Conservation (phyloP, 2,888 invertebrate species). For the Bhutanitis thaidina region DNA sequence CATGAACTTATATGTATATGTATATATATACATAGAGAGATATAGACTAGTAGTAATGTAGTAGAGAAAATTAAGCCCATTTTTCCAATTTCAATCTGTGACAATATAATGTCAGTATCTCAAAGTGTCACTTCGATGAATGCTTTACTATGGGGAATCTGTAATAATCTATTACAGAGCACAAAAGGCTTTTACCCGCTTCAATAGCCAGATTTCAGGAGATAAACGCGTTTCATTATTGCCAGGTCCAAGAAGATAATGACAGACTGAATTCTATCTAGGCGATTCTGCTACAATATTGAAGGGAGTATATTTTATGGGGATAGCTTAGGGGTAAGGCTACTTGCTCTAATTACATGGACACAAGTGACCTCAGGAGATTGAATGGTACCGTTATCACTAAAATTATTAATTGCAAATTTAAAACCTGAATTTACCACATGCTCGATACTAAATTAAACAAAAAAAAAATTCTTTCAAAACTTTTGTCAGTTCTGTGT, state of each 20-base stretch:
- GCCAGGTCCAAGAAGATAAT: not conserved
- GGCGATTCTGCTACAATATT: not conserved
- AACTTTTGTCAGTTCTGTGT: too few species aligned
- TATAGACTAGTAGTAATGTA: too few species aligned
- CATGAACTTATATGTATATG: too few species aligned
- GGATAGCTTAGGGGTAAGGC: too few species aligned
- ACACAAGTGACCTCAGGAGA: too few species aligned
- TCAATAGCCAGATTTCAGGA: conserved; percentile 24
- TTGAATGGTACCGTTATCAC: too few species aligned
- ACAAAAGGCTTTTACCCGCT: conserved; percentile 20
- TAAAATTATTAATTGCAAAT: too few species aligned
- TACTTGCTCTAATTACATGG: too few species aligned
- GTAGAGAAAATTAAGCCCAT: not conserved
- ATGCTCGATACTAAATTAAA: too few species aligned
- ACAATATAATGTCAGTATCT: conserved; percentile 4
- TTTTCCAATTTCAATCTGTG: not conserved
- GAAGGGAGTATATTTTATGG: not conserved
- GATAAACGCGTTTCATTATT: conserved; percentile 22
- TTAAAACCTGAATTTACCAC: too few species aligned
- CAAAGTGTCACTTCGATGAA: conserved; percentile 6
- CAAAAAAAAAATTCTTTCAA: too few species aligned
- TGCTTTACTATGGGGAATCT: conserved; percentile 6
- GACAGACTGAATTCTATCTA: not conserved
- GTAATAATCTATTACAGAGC: conserved; percentile 22
- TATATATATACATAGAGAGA: too few species aligned